Evolutionary conservation across 2,113 vertebrate genomes (phyloP).

Genomic region (Apeltes quadracus): DNA sequence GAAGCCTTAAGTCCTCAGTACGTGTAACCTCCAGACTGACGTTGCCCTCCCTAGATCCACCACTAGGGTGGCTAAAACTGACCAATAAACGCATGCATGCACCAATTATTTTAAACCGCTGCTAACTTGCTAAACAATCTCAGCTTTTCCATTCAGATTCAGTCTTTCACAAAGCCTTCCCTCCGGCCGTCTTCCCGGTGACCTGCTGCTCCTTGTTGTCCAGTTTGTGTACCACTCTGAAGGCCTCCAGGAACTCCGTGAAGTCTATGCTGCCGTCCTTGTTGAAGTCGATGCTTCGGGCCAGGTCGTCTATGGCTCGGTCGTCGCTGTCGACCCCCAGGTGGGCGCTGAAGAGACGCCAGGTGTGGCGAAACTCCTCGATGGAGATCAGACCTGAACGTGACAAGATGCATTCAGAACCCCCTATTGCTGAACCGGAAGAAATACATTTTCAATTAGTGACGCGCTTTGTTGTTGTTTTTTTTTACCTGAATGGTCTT

Average conservation of each 20-base stretch:
- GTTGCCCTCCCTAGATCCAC: neutral
- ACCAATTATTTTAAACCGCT: neutral
- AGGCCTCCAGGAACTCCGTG: conserved; percentile 95
- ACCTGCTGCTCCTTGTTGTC: conserved; percentile 74
- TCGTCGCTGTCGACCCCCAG: conserved; percentile 81
- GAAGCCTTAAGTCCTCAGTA: neutral
- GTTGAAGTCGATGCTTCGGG: conserved; percentile 91
- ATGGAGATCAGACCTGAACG: conserved; percentile 90
- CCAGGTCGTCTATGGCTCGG: conserved; percentile 85
- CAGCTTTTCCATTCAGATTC: neutral
- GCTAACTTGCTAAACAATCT: neutral
- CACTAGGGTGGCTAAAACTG: neutral
- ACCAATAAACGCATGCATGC: neutral
- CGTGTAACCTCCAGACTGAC: neutral
- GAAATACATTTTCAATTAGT: neutral
- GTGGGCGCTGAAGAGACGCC: conserved; percentile 92
- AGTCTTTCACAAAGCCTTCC: conserved; percentile 12
- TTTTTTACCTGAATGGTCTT: conserved; percentile 90
- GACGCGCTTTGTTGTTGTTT: neutral
- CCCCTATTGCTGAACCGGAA: neutral
- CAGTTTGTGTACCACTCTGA: conserved; percentile 90
- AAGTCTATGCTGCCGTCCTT: conserved; percentile 97
- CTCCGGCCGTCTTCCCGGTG: conserved; percentile 23
- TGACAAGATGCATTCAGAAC: neutral
- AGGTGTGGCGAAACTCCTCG: conserved; percentile 92